These are phyloP conservation scores for Cerceris ruficornis DNA, from an alignment of 2,888 invertebrate species.

Conservation along the genomic window DNA sequence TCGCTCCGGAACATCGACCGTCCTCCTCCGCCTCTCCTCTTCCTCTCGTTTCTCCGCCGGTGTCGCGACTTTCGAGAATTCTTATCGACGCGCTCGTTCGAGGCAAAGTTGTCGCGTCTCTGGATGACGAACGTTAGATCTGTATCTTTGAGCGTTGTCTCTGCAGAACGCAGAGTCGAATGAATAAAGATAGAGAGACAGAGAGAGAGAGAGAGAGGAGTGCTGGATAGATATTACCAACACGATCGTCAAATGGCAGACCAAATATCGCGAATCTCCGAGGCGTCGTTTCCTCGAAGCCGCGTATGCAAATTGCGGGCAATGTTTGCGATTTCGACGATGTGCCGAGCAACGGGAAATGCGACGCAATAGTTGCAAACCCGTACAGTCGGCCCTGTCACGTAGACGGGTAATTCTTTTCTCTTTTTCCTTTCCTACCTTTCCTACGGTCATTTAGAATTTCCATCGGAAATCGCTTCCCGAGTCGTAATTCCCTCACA, in stretches of 20 bases:
- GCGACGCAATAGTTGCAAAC: slow-evolving; percentile 33
- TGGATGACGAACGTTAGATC: too few relatives aligned
- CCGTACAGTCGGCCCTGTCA: slow-evolving; percentile 21
- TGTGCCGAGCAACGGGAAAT: slow-evolving; percentile 15
- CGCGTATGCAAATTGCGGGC: slow-evolving; percentile 17
- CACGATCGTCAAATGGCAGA: not conserved
- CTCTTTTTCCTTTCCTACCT: slow-evolving; percentile 14
- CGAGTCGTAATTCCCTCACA: slow-evolving; percentile 63
- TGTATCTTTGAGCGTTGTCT: too few relatives aligned
- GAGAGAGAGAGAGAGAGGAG: not conserved
- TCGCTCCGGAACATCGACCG: slow-evolving; percentile 29
- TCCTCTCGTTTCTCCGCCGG: not conserved
- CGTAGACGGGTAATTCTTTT: slow-evolving; percentile 9
- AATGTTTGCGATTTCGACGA: slow-evolving; percentile 23
- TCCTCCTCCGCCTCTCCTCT: not conserved
- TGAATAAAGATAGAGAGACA: not conserved
- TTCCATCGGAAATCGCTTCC: slow-evolving; percentile 56
- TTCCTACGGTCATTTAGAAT: slow-evolving; percentile 45
- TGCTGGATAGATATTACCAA: not conserved
- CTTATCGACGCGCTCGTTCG: not conserved
- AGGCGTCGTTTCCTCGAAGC: not conserved
- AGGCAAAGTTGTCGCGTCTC: too few relatives aligned
- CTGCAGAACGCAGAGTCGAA: not conserved
- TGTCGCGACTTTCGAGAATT: not conserved
- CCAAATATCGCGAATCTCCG: too few relatives aligned